A percentile compares a stretch with the other conserved stretches of the same genome.
Evolutionary conservation across 2,113 vertebrate species (phyloP).

Genomic region (Beaufortia kweichowensis): DNA sequence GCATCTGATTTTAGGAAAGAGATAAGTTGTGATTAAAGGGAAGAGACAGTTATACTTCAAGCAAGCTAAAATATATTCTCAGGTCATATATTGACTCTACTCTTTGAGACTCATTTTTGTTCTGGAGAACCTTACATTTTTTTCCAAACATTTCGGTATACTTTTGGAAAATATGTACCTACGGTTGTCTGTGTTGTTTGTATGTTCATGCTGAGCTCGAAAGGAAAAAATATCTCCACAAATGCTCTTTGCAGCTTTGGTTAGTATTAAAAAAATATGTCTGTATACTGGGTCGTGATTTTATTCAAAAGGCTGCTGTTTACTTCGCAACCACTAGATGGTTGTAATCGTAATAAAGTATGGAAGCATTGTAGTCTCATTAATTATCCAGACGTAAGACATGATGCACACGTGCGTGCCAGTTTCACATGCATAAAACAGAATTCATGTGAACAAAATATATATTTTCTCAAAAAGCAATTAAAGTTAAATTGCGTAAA

Average conservation of each 20-base stretch:
- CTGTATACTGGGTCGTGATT: constrained; percentile 8
- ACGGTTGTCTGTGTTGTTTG: constrained; percentile 5
- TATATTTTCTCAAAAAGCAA: too few relatives aligned
- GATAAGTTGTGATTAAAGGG: background rate
- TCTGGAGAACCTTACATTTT: background rate
- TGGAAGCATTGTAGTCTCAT: too few relatives aligned
- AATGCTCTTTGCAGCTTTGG: constrained; percentile 14
- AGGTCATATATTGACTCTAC: background rate
- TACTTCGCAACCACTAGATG: constrained; percentile 28
- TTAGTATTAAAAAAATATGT: constrained; percentile 45
- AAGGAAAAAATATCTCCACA: constrained; percentile 13
- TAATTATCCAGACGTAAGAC: too few relatives aligned
- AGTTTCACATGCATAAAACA: too few relatives aligned
- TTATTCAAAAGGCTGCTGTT: background rate
- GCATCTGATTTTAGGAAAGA: background rate
- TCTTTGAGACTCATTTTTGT: background rate
- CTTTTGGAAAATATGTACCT: background rate
- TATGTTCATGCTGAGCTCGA: constrained; percentile 5
- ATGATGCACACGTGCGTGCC: too few relatives aligned
- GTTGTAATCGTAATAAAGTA: constrained; percentile 15
- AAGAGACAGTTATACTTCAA: background rate
- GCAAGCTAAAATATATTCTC: background rate
- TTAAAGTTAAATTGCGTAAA: too few relatives aligned
- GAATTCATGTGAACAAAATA: too few relatives aligned
- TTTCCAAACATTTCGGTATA: background rate